Conservation (phyloP, 2,888 invertebrate species). For the Papilio demoleus region DNA sequence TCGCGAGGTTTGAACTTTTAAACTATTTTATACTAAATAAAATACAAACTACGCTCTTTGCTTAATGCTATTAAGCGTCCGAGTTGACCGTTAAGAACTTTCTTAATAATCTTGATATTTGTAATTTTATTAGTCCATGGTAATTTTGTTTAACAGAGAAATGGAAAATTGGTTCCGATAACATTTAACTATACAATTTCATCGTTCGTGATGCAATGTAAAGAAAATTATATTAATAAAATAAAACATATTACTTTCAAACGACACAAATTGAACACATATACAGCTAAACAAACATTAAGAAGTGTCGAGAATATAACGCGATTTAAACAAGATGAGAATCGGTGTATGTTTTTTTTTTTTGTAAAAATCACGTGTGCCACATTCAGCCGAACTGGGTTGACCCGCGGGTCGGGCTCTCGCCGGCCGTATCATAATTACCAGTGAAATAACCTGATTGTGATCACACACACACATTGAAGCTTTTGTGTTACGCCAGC, state of each 20-base stretch:
- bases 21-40: too few species aligned
- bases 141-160: conserved; percentile 9
- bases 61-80: too few species aligned
- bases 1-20: neutral
- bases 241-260: conserved; percentile 12
- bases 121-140: neutral
- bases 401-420: conserved; percentile 77
- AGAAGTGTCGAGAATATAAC: conserved; percentile 60
- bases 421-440: conserved; percentile 80
- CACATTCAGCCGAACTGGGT: conserved; percentile 59
- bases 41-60: neutral
- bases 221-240: neutral
- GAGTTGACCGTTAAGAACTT: neutral
- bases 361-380: conserved; percentile 64
- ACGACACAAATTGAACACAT: conserved; percentile 20
- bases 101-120: neutral
- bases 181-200: conserved; percentile 1
- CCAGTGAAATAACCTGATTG: conserved; percentile 83
- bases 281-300: conserved; percentile 42
- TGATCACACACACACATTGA: conserved; percentile 79
- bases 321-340: conserved; percentile 68
- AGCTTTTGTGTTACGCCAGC: conserved; percentile 59
- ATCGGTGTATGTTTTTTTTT: conserved; percentile 54
- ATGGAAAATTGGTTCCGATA: conserved; percentile 1
- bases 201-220: conserved; percentile 14